These are phyloP conservation scores for Drosophila tanythrix DNA, from an alignment of 2,888 invertebrate species.

Conservation along the genomic window DNA sequence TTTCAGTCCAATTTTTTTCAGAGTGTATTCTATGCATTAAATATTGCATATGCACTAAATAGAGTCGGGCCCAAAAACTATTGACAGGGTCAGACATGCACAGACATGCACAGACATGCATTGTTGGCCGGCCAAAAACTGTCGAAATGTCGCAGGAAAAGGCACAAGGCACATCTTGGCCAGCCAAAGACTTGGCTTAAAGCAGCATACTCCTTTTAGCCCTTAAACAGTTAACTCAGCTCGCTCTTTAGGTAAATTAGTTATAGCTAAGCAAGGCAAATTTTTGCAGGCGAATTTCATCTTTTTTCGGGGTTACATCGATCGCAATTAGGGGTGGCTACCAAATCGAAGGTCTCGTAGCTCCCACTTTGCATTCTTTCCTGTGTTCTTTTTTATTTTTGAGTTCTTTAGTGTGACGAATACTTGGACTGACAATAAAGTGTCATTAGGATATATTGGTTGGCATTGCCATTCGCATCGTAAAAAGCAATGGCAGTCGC, in stretches of 20 bases:
- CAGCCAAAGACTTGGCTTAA: constrained; percentile 24
- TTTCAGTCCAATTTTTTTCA: not conserved
- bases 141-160: constrained; percentile 60
- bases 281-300: constrained; percentile 12
- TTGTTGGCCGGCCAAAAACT: constrained; percentile 78
- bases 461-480: constrained; percentile 57
- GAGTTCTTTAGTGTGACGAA: constrained; percentile 75
- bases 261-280: constrained; percentile 12
- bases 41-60: constrained; percentile 76
- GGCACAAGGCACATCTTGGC: constrained; percentile 39
- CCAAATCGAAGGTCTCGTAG: constrained; percentile 39
- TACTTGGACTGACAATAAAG: constrained; percentile 59
- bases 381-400: constrained; percentile 21
- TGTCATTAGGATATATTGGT: constrained; percentile 73
- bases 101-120: constrained; percentile 69
- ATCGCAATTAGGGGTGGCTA: constrained; percentile 55
- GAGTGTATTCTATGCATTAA: constrained; percentile 61
- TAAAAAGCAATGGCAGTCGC: constrained; percentile 67
- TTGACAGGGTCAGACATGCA: constrained; percentile 80
- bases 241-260: constrained; percentile 21
- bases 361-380: constrained; percentile 4
- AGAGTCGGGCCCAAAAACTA: constrained; percentile 44
- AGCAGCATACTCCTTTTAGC: not conserved
- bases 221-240: constrained; percentile 16
- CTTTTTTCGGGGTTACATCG: constrained; percentile 15